Conservation (phyloP, 2,888 invertebrate genomes). For the Geotrupes spiniger region DNA sequence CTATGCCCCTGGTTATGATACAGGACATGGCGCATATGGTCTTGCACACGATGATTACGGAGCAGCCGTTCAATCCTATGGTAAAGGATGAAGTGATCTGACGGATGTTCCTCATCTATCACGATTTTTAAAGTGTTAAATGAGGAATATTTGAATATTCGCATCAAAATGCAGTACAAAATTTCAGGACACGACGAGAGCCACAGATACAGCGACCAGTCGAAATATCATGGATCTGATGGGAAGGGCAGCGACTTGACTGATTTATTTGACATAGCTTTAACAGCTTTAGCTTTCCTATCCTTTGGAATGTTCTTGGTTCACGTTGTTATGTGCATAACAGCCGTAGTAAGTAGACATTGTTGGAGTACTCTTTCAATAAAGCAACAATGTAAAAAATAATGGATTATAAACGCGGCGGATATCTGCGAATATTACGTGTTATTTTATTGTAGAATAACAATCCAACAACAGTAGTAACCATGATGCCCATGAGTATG, state of each 20-base stretch:
- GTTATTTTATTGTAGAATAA: constrained; percentile 14
- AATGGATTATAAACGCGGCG: too few relatives aligned
- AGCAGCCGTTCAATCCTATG: background rate
- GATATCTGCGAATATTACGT: too few relatives aligned
- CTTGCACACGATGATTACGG: constrained; percentile 8
- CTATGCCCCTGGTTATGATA: constrained; percentile 4
- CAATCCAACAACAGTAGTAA: constrained; percentile 38
- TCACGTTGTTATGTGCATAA: constrained; percentile 75
- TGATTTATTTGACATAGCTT: constrained; percentile 75
- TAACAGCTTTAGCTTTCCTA: constrained; percentile 77
- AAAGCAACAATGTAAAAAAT: background rate
- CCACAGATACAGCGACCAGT: constrained; percentile 26
- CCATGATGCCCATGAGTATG: constrained; percentile 52
- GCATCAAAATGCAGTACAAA: too few relatives aligned
- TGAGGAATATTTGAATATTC: too few relatives aligned
- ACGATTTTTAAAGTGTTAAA: too few relatives aligned
- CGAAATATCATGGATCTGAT: constrained; percentile 42
- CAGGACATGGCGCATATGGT: constrained; percentile 23
- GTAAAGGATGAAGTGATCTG: constrained; percentile 1
- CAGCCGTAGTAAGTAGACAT: constrained; percentile 44
- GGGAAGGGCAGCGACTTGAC: constrained; percentile 62
- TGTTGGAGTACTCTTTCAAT: constrained; percentile 5
- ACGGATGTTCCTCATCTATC: too few relatives aligned
- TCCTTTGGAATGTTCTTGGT: constrained; percentile 79
- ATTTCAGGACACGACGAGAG: too few relatives aligned